Base-by-base conservation (phyloP, 1,140 invertebrate species). In the Heliconius hewitsoni region DNA sequence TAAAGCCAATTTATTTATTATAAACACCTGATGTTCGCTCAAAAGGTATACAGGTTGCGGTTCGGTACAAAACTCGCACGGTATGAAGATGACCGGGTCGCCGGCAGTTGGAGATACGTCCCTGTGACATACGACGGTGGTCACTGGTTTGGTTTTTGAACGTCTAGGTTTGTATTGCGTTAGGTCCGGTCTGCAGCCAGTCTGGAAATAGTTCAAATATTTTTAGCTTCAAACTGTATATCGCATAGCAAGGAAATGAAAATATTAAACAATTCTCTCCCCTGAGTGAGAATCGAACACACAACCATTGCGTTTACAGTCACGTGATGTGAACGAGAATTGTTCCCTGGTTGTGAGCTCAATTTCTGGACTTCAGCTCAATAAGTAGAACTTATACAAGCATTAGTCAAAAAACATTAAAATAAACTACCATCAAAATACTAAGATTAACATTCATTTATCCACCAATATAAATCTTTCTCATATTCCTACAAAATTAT, bases 41-140 rank as follows among this genome's bases (percentile, higher is more conserved):
- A 93, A 88, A 79, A 93, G 85, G 81, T 91, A 89, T 8, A 91
- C 81, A 0, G 90, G 90, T 77, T 91, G 85, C 18, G 86, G 82
- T 77, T 86, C 66, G 0, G 86, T 76, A 81, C 91, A 93, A 84
- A 92, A 92, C 86, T 93, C 90, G 88, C 90, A 93, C 2, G 90
- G 91, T 42, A 93, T 91, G 77, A 90, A 50, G 39, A 77, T 70
- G 70, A 9, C 70, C 81, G 71, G 90, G 83, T 77, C 42, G 75
- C 82, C 46, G 46, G 50, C 71, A 34, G 73, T n/a, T 52, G 73
- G 72, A 57, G 72, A 6, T 30, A 34, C 13, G 74, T 70, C 30
- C 37, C 74, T 34, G n/a, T 23, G 70, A 73, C 23, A 34, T 55
- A n/a, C 16, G 71, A 23, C 71, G 19, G 78, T 30, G 30, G 73